These are phyloP conservation scores for Drosophila sproati DNA, from an alignment of 1,140 invertebrate species.

Conservation along the genomic window DNA sequence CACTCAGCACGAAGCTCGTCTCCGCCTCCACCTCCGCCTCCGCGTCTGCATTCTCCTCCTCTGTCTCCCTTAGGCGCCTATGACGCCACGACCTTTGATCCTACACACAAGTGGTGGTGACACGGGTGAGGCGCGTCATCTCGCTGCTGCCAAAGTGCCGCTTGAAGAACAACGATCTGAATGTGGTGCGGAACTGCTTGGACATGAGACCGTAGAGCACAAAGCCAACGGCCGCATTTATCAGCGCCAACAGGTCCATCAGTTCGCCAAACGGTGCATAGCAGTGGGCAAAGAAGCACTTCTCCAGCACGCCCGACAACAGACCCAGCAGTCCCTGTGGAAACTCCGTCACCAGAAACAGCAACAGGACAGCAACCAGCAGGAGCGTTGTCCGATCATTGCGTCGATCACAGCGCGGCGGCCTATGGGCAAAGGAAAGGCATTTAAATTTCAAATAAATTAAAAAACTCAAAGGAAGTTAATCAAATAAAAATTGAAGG, in stretches of 20 bases:
- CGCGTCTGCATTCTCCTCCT: not conserved
- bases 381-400: conserved; percentile 95
- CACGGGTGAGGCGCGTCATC: conserved; percentile 85
- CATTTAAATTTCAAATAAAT: no score
- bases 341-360: conserved; percentile 95
- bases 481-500: no score
- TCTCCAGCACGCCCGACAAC: conserved; percentile 89
- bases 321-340: conserved; percentile 92
- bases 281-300: conserved; percentile 90
- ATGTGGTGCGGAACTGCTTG: conserved; percentile 95
- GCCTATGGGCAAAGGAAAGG: conserved; percentile 47
- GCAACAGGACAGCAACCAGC: conserved; percentile 93
- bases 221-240: conserved; percentile 97
- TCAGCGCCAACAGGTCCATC: conserved; percentile 95
- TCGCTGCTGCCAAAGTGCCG: conserved; percentile 85
- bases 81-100: not conserved
- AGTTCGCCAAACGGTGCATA: conserved; percentile 93
- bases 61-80: not conserved
- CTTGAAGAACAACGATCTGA: conserved; percentile 89
- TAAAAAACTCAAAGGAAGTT: no score
- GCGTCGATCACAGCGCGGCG: conserved; percentile 88
- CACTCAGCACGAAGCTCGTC: not conserved
- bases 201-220: conserved; percentile 98
- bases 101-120: conserved; percentile 86
- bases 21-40: not conserved